Evolutionary conservation across 2,888 invertebrate genomes (phyloP).

Genomic region (Asteroscopus sphinx): DNA sequence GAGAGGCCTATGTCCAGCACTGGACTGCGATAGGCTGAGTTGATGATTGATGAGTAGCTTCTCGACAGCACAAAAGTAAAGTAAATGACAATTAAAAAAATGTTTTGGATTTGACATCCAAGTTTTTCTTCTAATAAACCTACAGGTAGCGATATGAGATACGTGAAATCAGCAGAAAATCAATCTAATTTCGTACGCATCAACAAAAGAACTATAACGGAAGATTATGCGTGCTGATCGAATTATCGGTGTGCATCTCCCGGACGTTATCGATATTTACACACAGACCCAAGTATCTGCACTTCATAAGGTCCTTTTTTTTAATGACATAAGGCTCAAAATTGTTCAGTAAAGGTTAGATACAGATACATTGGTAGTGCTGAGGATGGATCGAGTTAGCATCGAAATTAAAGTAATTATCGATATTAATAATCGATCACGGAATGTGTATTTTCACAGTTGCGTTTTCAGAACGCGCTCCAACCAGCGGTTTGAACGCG

Average conservation of each 20-base stretch:
- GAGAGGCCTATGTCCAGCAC: too few species aligned
- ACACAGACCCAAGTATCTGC: slow-evolving; percentile 15
- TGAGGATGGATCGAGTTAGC: slow-evolving; percentile 71
- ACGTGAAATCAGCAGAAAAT: slow-evolving; percentile 36
- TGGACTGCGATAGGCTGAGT: too few species aligned
- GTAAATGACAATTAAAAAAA: too few species aligned
- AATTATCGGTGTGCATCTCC: slow-evolving; percentile 84
- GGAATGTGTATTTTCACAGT: slow-evolving; percentile 29
- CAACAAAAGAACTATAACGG: slow-evolving; percentile 60
- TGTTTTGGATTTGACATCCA: too few species aligned
- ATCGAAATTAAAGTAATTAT: slow-evolving; percentile 76
- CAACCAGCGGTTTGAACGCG: slow-evolving; percentile 21
- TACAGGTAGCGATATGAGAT: slow-evolving; percentile 9
- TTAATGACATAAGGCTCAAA: slow-evolving; percentile 49
- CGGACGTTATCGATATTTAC: slow-evolving; percentile 74
- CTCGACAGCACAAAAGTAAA: too few species aligned
- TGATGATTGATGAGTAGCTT: too few species aligned
- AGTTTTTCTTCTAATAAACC: background rate
- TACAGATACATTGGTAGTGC: slow-evolving; percentile 33
- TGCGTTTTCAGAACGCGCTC: slow-evolving; percentile 18
- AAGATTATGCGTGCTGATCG: slow-evolving; percentile 77
- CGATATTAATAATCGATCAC: slow-evolving; percentile 61
- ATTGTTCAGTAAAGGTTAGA: slow-evolving; percentile 26
- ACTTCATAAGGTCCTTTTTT: slow-evolving; percentile 31
- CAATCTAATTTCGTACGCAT: slow-evolving; percentile 39